phyloP scores from a whole-genome alignment of 2,797 vertebrate genomes.

The Phoebastria nigripes region DNA sequence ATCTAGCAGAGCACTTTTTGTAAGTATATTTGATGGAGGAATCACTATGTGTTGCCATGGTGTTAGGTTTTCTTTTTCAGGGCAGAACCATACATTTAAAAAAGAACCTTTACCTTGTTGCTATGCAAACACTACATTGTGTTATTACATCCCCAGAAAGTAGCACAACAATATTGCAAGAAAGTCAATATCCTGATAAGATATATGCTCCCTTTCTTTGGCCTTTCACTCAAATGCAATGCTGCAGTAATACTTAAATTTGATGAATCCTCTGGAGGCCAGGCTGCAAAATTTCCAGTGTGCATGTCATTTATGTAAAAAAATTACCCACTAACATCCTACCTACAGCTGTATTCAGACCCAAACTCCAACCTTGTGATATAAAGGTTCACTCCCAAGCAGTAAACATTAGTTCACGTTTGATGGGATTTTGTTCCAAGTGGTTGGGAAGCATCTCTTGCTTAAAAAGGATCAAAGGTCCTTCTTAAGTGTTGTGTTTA shows the following conservation, averaged over 20 bases:
- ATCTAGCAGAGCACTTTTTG: neutral
- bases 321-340: neutral
- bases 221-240: neutral
- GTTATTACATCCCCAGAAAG: slow-evolving; percentile 10
- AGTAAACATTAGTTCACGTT: neutral
- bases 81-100: neutral
- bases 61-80: slow-evolving; percentile 17
- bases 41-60: slow-evolving; percentile 50
- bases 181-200: slow-evolving; percentile 38
- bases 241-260: neutral
- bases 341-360: neutral
- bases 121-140: slow-evolving; percentile 36
- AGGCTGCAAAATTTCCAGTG: neutral
- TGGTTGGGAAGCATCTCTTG: neutral
- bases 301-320: neutral
- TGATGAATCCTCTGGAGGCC: neutral
- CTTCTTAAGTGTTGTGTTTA: neutral
- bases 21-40: slow-evolving; percentile 16
- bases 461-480: neutral
- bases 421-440: neutral
- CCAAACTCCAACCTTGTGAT: neutral
- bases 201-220: slow-evolving; percentile 20
- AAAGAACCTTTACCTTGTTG: slow-evolving; percentile 44
- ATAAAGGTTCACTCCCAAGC: neutral
- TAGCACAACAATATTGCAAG: neutral